These are phyloP conservation scores for Microtus ochrogaster DNA, from an alignment of 2,113 vertebrate genomes.

Conservation along the genomic window DNA sequence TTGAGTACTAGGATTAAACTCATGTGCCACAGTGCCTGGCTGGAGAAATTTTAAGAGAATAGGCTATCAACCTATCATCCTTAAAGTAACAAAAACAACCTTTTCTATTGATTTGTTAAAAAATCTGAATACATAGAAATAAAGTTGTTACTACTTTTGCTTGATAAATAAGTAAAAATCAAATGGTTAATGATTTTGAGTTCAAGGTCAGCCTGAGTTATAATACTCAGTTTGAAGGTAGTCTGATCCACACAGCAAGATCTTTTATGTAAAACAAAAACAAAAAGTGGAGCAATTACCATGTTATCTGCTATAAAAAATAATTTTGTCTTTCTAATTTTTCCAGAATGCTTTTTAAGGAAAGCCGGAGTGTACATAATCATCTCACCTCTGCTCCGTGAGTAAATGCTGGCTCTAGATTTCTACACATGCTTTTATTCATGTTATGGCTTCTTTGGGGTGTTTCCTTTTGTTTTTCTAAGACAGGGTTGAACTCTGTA, in stretches of 20 bases:
- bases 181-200: neutral
- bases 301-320: constrained; percentile 22
- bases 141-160: neutral
- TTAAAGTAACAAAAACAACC: constrained; percentile 16
- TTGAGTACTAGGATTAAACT: neutral
- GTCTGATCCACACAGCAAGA: neutral
- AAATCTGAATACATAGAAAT: constrained; percentile 14
- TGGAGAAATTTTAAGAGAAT: constrained; percentile 29
- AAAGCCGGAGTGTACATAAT: constrained; percentile 95
- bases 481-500: neutral
- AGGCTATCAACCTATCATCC: neutral
- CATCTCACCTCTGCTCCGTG: constrained; percentile 97
- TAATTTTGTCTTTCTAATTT: constrained; percentile 58
- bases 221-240: neutral
- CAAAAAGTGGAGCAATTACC: neutral
- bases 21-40: neutral
- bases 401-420: constrained; percentile 85
- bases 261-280: neutral
- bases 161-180: constrained; percentile 63
- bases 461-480: neutral
- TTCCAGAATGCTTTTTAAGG: constrained; percentile 97
- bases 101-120: constrained; percentile 19
- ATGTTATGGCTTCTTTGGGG: neutral
- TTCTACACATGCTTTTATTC: constrained; percentile 11
- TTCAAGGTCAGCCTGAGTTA: neutral